phyloP scores from a whole-genome alignment of 2,113 vertebrate genomes.

The Oncorhynchus clarkii region DNA sequence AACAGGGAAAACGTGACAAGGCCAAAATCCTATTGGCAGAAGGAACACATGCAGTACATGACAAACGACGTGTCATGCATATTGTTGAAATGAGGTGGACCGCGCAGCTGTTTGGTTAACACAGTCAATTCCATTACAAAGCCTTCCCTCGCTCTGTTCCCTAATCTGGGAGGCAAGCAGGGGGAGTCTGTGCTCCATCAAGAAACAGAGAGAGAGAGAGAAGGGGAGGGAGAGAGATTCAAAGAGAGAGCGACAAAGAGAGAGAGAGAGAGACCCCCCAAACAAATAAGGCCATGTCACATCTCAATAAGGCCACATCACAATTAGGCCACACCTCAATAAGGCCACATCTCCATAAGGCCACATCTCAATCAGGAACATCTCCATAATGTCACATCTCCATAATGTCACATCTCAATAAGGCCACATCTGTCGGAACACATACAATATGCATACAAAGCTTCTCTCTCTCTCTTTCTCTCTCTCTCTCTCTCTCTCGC shows the following conservation, averaged over 20 bases:
- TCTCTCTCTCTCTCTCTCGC: no score
- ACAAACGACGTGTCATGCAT: slow-evolving; percentile 64
- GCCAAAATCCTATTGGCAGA: slow-evolving; percentile 61
- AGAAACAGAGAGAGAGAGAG: not conserved
- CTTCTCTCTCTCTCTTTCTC: slow-evolving; percentile 7
- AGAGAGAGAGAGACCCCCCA: not conserved
- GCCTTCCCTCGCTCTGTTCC: slow-evolving; percentile 24
- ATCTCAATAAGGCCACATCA: slow-evolving; percentile 32
- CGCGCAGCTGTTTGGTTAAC: slow-evolving; percentile 53
- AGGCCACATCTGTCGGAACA: slow-evolving; percentile 38
- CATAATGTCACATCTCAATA: slow-evolving; percentile 11
- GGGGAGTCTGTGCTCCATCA: slow-evolving; percentile 9
- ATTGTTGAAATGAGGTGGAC: slow-evolving; percentile 37
- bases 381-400: slow-evolving; percentile 3
- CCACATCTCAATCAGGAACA: no score
- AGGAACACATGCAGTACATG: slow-evolving; percentile 47
- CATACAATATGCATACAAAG: slow-evolving; percentile 51
- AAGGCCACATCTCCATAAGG: no score
- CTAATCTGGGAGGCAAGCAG: slow-evolving; percentile 7
- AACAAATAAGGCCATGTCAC: slow-evolving; percentile 17
- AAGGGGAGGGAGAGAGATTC: no score
- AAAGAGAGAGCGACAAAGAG: no score
- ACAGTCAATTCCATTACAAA: slow-evolving; percentile 57
- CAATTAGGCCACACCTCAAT: slow-evolving; percentile 4
- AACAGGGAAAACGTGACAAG: slow-evolving; percentile 29